These are phyloP conservation scores for Dipodomys stephensi DNA, from an alignment of 2,113 vertebrate species.

Conservation along the genomic window DNA sequence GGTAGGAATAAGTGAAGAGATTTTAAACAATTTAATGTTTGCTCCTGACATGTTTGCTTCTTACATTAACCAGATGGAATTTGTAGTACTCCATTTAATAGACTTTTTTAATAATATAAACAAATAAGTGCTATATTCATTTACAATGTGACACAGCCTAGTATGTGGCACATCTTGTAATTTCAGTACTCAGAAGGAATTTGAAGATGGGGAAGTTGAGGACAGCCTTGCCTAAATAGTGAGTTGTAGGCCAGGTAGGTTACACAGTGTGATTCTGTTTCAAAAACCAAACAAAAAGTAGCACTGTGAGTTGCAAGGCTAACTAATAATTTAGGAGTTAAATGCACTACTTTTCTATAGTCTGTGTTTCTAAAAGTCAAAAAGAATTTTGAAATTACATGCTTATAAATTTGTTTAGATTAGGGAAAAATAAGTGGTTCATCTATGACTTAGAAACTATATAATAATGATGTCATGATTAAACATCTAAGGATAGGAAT, in stretches of 20 bases:
- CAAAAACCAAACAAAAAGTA: neutral
- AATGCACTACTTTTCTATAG: too few species aligned
- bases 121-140: neutral
- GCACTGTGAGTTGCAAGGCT: neutral
- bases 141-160: neutral
- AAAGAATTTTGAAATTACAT: neutral
- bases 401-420: conserved; percentile 1
- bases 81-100: neutral
- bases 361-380: too few species aligned
- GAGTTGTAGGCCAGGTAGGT: too few species aligned
- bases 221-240: neutral
- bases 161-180: neutral
- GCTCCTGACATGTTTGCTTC: neutral
- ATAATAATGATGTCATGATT: neutral
- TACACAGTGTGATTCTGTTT: neutral
- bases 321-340: neutral
- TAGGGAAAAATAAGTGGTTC: neutral
- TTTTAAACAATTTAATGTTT: neutral
- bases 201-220: neutral
- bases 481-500: neutral
- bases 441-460: conserved; percentile 40
- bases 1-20: conserved; percentile 83
- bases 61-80: conserved; percentile 13
- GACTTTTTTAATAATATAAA: neutral
- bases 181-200: neutral